phyloP scores from a whole-genome alignment of 1,140 invertebrate genomes.

The Drosophila ogumai region DNA sequence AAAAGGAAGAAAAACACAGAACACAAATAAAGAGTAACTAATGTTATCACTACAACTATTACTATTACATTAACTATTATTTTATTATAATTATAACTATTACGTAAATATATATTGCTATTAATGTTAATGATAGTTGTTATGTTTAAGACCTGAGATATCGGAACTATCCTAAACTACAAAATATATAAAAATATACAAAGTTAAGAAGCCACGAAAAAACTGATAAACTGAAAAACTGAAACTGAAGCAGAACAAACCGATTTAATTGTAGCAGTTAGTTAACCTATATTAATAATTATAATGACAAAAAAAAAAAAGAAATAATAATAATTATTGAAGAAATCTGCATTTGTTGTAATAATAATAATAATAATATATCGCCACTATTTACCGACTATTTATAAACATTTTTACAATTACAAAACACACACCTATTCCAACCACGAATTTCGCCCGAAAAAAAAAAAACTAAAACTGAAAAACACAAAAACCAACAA shows the following conservation, averaged over 20 bases:
- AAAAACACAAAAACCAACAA: slow-evolving; percentile 7
- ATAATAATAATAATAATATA: slow-evolving; percentile 8
- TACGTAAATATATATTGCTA: slow-evolving; percentile 33
- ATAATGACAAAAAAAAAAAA: background rate
- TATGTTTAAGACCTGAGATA: slow-evolving; percentile 35
- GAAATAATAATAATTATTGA: background rate
- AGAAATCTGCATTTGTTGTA: slow-evolving; percentile 57
- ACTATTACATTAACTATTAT: slow-evolving; percentile 18
- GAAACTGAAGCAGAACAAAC: slow-evolving; percentile 19
- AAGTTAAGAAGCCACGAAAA: slow-evolving; percentile 24
- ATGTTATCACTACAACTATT: slow-evolving; percentile 41
- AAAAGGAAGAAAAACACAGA: slow-evolving; percentile 6
- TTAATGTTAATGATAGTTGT: slow-evolving; percentile 45
- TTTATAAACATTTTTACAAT: slow-evolving; percentile 49
- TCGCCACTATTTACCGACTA: slow-evolving; percentile 31
- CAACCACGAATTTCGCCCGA: slow-evolving; percentile 61
- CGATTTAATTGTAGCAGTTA: slow-evolving; percentile 40
- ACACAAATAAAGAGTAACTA: slow-evolving; percentile 51
- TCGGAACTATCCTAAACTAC: slow-evolving; percentile 14
- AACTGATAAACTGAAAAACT: slow-evolving; percentile 5
- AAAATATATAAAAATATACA: background rate
- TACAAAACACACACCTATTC: slow-evolving; percentile 36
- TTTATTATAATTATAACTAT: slow-evolving; percentile 18
- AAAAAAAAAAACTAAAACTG: slow-evolving; percentile 17
- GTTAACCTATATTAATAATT: slow-evolving; percentile 1